Base-by-base conservation (phyloP, 1,140 invertebrate species). In the Theocolax elegans region DNA sequence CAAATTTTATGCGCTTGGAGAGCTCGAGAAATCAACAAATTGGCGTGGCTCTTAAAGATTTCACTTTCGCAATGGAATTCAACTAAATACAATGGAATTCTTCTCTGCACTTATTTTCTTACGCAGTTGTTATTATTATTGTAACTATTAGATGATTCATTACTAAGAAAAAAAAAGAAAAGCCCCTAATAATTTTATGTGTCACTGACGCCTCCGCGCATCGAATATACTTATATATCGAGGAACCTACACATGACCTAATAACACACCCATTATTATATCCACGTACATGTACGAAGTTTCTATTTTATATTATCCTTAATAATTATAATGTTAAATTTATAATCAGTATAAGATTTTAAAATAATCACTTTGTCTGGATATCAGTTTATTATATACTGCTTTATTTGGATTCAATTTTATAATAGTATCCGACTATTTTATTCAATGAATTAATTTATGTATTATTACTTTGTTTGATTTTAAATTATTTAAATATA, bases 61-160 rank as follows among this genome's bases (percentile, higher is more conserved):
- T 70, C 48, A 63, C 59, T 63, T 63, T 70, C 67, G 59, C 59
- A 70, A 63, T 21, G 19, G 25, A 62, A 60, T 48, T n/a, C 53
- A 40, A 17, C 65, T 31, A 44, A 59, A 21, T 17, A 38, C 54
- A 58, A 67, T 59, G 54, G 59, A 59, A 58, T 38, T 23, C 51
- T 67, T 35, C 40, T 29, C 1, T 51, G 63, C 38, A 46, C 51
- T 59, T 29, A 59, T 67, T 59, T 48, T 58, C 25, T 42, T 59
- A 42, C 17, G 17, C 19, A 51, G 46, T 27, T 25, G 27, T 42
- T 35, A 27, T 42, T 38, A 29, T 54, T n/a, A 12, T 35, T 12
- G 51, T 53, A 27, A 31, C 27, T 54, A 35, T 35, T 15, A n/a
- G 21, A 68, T 51, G 44, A 60, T 27, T 51, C 66, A 29, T 21